Base-by-base conservation (phyloP, 2,113 vertebrate species). In the Lipotes vexillifer region DNA sequence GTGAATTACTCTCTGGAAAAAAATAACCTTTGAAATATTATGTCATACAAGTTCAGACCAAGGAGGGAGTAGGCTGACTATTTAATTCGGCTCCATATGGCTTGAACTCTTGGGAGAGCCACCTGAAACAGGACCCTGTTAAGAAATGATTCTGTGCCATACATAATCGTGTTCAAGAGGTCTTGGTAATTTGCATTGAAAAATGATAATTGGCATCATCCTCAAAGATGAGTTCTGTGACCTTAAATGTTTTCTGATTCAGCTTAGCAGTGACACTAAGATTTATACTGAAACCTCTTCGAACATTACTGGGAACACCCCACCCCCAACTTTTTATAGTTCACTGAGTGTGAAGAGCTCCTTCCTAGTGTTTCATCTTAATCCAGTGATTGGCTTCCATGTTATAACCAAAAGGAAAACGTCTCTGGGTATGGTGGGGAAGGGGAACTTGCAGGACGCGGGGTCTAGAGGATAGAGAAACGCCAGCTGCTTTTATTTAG, bases 161-260 rank as follows among this genome's bases (percentile, higher is more conserved):
- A 71, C 69, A 85, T 61, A 33, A 96, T 46, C 8, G 5, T 15
- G 65, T 83, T 88, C 68, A 94, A 88, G 65, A 96, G 83, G 55
- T 57, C 93, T 94, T 90, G 69, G 18, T 36, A 33, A 92, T 95
- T 95, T 96, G 75, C 57, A 55, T 93, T 93, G 97, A 75, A 74
- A 90, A 94, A 78, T 85, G 88, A 57, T 97, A 84, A 93, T 90
- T 93, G 90, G 69, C 63, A 23, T 84, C 49, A 69, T 55, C 41
- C 31, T 88, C 72, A 82, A 61, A 57, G 46, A 90, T 6, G 5
- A 75, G n/a, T 91, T 90, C 74, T 78, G 27, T 61, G 46, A 84
- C 57, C 61, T 91, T 52, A 31, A 57, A 77, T 57, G 72, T 90
- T 94, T 96, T 72, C 55, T 89, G 44, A 72, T 88, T 63, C 49